Base-by-base conservation (phyloP, 2,113 vertebrate species). In the Saiga tatarica region DNA sequence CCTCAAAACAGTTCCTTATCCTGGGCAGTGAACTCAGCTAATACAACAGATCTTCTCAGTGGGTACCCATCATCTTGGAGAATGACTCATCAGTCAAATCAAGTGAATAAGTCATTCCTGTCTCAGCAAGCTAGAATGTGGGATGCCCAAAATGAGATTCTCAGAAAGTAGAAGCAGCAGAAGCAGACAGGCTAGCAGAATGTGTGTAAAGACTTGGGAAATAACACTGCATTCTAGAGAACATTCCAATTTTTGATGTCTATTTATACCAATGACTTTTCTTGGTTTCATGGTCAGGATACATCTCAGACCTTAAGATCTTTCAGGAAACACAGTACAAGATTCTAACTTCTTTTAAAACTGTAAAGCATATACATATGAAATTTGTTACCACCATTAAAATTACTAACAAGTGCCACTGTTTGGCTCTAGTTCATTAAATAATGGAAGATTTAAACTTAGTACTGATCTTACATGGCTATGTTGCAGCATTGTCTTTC, bases 331-430 rank as follows among this genome's bases (percentile, higher is more conserved):
- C 10, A 64, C 1, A 55, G 55, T 36, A 23, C 36, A 7, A 39
- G 45, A 91, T 23, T 89, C 89, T 74, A 57, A 94, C 12, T 87
- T 84, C n/a, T 88, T 96, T 97, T 59, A 94, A 86, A 97, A 87
- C 42, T 81, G 6, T 21, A 87, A 91, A 25, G 25, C 55, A 82
- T 13, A 45, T 57, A 76, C 39, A 33, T 55, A 50, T 82, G 53
- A 47, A 88, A 86, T n/a, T 12, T 84, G 47, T 52, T 33, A 88
- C 50, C 79, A 94, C n/a, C 28, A 12, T 25, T 42, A 62, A 53
- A 89, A 95, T 79, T 89, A 79, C 26, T 33, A 95, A 88, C 39
- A 93, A 95, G 15, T 26, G 53, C 64, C 3, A 2, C 7, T 39
- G 52, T 33, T 86, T 95, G 85, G 59, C 74, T 47, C 23, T 47